phyloP scores from a whole-genome alignment of 2,797 vertebrate genomes.

The Eulemur coronatus region DNA sequence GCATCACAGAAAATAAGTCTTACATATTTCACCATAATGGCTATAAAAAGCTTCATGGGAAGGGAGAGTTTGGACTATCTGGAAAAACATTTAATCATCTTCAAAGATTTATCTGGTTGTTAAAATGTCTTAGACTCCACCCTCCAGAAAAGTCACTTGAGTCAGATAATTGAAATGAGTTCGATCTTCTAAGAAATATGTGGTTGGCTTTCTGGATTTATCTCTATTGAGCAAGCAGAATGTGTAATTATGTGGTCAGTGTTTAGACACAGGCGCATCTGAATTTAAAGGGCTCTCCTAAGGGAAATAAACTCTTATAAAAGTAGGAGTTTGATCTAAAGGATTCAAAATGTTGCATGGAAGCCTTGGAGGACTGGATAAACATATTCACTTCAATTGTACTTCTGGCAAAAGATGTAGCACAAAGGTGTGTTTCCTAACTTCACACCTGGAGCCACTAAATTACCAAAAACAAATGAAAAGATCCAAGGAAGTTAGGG shows the following conservation, averaged over 20 bases:
- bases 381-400: not conserved
- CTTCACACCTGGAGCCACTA: not conserved
- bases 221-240: not conserved
- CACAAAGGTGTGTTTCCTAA: not conserved
- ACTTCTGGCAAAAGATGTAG: not conserved
- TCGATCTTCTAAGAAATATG: constrained; percentile 36
- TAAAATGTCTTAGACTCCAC: constrained; percentile 47
- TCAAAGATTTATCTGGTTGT: constrained; percentile 41
- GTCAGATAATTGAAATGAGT: not conserved
- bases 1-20: not conserved
- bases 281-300: not conserved
- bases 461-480: not conserved
- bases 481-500: not conserved
- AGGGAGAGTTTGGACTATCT: not conserved
- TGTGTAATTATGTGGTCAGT: not conserved
- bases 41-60: not conserved
- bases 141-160: constrained; percentile 46
- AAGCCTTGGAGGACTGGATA: not conserved
- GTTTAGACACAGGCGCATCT: not conserved
- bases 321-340: not conserved
- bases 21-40: not conserved
- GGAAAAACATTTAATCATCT: constrained; percentile 25
- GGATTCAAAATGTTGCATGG: not conserved
- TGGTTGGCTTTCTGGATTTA: not conserved
- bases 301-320: not conserved